Conservation (phyloP, 2,888 invertebrate species). For the Phlogophora meticulosa region DNA sequence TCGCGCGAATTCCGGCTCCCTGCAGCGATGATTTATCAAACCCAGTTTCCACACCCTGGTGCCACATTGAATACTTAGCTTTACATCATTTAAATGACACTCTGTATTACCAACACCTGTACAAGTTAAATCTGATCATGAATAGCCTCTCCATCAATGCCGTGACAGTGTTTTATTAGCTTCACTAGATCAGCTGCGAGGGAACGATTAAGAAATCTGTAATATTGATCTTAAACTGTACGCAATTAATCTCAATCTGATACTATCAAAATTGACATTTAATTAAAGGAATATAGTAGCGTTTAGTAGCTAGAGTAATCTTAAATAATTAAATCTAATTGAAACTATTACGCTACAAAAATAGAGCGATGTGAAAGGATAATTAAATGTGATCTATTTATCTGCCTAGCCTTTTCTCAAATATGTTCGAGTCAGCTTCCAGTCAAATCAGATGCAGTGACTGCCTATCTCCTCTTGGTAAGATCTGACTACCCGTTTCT, state of each 20-base stretch:
- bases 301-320: conserved; percentile 26
- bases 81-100: conserved; percentile 20
- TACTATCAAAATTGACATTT: conserved; percentile 41
- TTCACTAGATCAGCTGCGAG: background rate
- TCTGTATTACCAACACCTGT: background rate
- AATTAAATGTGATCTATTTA: background rate
- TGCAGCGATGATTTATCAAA: background rate
- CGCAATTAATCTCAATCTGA: conserved; percentile 45
- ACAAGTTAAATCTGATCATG: conserved; percentile 25
- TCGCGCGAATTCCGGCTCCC: background rate
- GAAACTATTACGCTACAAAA: conserved; percentile 13
- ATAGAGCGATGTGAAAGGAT: background rate
- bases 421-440: too few relatives aligned
- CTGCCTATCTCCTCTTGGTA: too few relatives aligned
- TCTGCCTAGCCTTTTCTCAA: background rate
- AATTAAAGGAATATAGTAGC: conserved; percentile 30
- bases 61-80: conserved; percentile 1
- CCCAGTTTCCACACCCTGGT: background rate
- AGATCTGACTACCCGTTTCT: too few relatives aligned
- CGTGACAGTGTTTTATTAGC: conserved; percentile 48
- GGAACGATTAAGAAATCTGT: conserved; percentile 35
- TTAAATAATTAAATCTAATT: conserved; percentile 27
- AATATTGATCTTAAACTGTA: conserved; percentile 39
- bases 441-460: too few relatives aligned
- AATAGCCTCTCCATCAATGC: conserved; percentile 41